phyloP scores from a whole-genome alignment of 2,888 invertebrate genomes.

The Mythimna ferrago region DNA sequence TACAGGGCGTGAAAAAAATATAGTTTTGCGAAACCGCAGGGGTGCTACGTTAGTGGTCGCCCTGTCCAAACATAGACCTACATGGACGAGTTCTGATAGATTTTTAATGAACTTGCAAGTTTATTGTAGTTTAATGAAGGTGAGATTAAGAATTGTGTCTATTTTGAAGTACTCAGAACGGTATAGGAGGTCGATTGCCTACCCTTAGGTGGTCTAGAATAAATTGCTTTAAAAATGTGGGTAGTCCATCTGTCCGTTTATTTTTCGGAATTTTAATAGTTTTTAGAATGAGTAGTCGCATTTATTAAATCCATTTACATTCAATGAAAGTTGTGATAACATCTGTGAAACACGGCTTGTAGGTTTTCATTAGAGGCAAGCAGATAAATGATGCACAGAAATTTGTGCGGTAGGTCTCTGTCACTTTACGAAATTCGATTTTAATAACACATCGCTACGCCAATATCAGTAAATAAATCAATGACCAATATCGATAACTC shows the following conservation, averaged over 20 bases:
- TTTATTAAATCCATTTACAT: background rate
- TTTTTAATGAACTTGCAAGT: constrained; percentile 62
- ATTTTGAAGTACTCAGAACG: constrained; percentile 39
- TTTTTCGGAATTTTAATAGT: constrained; percentile 19
- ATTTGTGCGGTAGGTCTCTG: background rate
- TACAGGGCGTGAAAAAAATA: constrained; percentile 76
- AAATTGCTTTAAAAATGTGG: constrained; percentile 38
- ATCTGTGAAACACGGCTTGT: background rate
- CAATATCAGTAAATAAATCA: background rate
- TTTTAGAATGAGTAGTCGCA: background rate
- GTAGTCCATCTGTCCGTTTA: background rate
- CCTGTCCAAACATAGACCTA: constrained; percentile 86
- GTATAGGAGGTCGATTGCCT: constrained; percentile 36
- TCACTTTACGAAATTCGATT: background rate
- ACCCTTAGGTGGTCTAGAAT: constrained; percentile 51
- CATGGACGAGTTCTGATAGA: constrained; percentile 64
- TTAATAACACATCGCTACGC: background rate
- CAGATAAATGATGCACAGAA: background rate
- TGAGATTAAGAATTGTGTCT: constrained; percentile 46
- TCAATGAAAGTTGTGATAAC: background rate
- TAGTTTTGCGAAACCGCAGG: constrained; percentile 83
- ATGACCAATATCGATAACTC: constrained; percentile 7
- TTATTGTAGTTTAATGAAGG: constrained; percentile 50
- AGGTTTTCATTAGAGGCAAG: background rate
- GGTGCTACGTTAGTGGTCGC: constrained; percentile 78